phyloP scores from a whole-genome alignment of 1,140 invertebrate genomes.

The Neodiprion fabricii region DNA sequence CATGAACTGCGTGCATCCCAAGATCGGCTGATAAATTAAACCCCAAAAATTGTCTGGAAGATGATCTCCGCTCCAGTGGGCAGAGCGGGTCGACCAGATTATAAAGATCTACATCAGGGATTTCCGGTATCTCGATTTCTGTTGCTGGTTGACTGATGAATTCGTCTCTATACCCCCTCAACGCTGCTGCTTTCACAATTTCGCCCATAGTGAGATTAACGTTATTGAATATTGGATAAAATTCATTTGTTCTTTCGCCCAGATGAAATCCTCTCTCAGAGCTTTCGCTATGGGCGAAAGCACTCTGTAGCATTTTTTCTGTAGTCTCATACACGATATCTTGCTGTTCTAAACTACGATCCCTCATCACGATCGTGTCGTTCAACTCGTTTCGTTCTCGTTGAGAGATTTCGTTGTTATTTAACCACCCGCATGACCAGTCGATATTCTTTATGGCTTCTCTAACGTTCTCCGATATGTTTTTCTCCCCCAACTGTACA shows the following conservation, averaged over 20 bases:
- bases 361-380: neutral
- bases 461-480: neutral
- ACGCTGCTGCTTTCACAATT: slow-evolving; percentile 24
- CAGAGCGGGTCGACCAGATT: neutral
- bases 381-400: neutral
- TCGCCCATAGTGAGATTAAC: slow-evolving; percentile 25
- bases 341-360: neutral
- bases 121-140: slow-evolving; percentile 28
- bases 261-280: slow-evolving; percentile 23
- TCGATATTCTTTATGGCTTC: slow-evolving; percentile 17
- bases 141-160: neutral
- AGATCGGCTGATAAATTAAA: neutral
- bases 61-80: neutral
- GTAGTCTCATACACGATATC: slow-evolving; percentile 23
- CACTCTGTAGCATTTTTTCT: slow-evolving; percentile 16
- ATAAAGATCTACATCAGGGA: slow-evolving; percentile 21
- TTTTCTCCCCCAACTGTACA: neutral
- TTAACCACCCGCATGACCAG: neutral
- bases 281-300: slow-evolving; percentile 20
- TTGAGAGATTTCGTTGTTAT: neutral
- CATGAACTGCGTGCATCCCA: neutral
- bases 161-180: slow-evolving; percentile 2
- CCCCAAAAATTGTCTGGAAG: neutral
- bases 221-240: slow-evolving; percentile 23
- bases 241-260: slow-evolving; percentile 14